Evolutionary conservation across 2,797 vertebrate species (phyloP).

Genomic region (Acipenser oxyrinchus): DNA sequence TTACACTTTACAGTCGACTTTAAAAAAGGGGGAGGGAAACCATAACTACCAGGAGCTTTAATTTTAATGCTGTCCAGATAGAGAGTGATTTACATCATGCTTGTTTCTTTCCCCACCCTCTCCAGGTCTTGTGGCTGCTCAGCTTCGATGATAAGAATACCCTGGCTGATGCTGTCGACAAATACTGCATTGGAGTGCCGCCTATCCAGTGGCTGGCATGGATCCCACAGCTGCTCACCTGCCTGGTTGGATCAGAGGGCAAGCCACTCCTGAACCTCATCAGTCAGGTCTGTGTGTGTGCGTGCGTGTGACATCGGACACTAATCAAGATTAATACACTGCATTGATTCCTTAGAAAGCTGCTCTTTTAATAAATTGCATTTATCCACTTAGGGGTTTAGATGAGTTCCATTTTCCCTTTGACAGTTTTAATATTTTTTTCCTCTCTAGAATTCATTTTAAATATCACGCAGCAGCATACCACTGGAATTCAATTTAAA

Average conservation of each 20-base stretch:
- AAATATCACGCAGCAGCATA: no score
- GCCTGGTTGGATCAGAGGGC: conserved; percentile 92
- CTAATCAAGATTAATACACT: conserved; percentile 50
- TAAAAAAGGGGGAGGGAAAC: no score
- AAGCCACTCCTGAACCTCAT: conserved; percentile 96
- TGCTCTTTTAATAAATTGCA: conserved; percentile 36
- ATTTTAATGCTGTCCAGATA: no score
- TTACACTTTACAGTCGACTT: no score
- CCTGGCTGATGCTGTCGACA: conserved; percentile 89
- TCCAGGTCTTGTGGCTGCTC: conserved; percentile 90
- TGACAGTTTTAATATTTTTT: conserved; percentile 13
- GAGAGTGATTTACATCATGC: no score
- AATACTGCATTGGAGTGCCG: conserved; percentile 93
- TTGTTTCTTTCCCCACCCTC: no score
- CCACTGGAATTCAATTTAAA: no score
- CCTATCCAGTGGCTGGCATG: conserved; percentile 98
- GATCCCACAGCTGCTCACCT: conserved; percentile 95
- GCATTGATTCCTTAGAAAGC: conserved; percentile 36
- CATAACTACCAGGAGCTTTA: no score
- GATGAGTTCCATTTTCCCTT: conserved; percentile 18
- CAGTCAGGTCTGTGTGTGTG: conserved; percentile 70
- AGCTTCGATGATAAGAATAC: conserved; percentile 98
- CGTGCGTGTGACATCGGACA: conserved; percentile 15
- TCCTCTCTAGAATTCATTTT: conserved; percentile 18
- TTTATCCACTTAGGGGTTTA: conserved; percentile 51